Conservation (phyloP, 2,888 invertebrate species). For the Platycheirus rosarum region DNA sequence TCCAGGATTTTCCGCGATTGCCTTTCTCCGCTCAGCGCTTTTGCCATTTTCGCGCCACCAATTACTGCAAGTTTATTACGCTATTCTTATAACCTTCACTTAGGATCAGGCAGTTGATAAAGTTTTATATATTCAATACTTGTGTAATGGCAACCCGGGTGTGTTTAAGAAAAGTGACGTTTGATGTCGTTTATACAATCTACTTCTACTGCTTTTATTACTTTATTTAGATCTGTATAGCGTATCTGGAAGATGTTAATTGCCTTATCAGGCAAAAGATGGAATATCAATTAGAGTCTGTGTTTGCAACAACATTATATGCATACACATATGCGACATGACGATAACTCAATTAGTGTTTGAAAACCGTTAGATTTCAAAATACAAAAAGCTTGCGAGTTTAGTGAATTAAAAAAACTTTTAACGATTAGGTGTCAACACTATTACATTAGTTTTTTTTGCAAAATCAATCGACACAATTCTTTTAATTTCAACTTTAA, state of each 20-base stretch:
- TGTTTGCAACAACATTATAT: background rate
- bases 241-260: slow-evolving; percentile 38
- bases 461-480: slow-evolving; percentile 33
- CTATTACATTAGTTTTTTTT: background rate
- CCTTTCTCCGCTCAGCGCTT: too few species aligned
- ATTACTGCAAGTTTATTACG: too few species aligned
- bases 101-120: too few species aligned
- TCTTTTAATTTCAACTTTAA: background rate
- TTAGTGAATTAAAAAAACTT: too few species aligned
- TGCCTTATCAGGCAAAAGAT: slow-evolving; percentile 42
- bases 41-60: too few species aligned
- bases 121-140: too few species aligned
- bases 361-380: slow-evolving; percentile 12
- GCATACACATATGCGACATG: too few species aligned
- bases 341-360: slow-evolving; percentile 25
- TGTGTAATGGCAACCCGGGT: slow-evolving; percentile 1
- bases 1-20: too few species aligned
- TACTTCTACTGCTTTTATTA: background rate
- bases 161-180: too few species aligned
- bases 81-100: too few species aligned
- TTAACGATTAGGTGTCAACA: too few species aligned
- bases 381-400: background rate
- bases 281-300: slow-evolving; percentile 41
- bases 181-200: too few species aligned
- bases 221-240: slow-evolving; percentile 13